Evolutionary conservation across 2,888 invertebrate genomes (phyloP).

Genomic region (Allacma fusca): DNA sequence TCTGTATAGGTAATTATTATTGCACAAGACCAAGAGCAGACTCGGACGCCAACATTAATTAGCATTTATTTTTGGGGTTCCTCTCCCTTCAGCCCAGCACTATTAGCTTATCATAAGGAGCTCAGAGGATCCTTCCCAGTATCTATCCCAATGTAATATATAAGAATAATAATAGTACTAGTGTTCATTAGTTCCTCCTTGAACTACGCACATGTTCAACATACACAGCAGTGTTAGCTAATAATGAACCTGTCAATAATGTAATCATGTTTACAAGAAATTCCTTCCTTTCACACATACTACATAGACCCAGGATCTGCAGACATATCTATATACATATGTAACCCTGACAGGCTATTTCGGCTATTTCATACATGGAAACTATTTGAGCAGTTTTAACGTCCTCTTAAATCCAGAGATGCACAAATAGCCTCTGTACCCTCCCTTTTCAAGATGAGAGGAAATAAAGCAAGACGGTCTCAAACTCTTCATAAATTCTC

Average conservation of each 20-base stretch:
- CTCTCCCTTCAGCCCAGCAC: neutral
- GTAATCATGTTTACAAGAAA: conserved; percentile 3
- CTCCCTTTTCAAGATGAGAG: neutral
- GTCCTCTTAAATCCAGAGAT: too few relatives aligned
- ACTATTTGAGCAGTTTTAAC: too few relatives aligned
- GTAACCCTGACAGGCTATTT: too few relatives aligned
- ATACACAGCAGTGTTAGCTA: neutral
- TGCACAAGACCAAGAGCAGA: conserved; percentile 30
- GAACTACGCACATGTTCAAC: neutral
- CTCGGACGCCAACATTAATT: conserved; percentile 60
- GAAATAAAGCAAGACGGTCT: conserved; percentile 40
- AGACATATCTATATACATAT: too few relatives aligned
- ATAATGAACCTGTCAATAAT: conserved; percentile 8
- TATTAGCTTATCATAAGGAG: neutral
- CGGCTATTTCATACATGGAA: too few relatives aligned
- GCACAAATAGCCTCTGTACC: too few relatives aligned
- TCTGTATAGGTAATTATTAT: conserved; percentile 46
- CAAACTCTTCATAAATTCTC: conserved; percentile 28
- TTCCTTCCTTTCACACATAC: neutral
- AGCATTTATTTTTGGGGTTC: conserved; percentile 61
- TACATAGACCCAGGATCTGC: too few relatives aligned
- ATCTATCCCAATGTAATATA: neutral
- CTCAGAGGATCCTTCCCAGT: neutral
- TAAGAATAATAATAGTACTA: too few relatives aligned
- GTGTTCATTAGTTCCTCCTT: too few relatives aligned